phyloP scores from a whole-genome alignment of 2,797 vertebrate genomes.

The Thaleichthys pacificus region DNA sequence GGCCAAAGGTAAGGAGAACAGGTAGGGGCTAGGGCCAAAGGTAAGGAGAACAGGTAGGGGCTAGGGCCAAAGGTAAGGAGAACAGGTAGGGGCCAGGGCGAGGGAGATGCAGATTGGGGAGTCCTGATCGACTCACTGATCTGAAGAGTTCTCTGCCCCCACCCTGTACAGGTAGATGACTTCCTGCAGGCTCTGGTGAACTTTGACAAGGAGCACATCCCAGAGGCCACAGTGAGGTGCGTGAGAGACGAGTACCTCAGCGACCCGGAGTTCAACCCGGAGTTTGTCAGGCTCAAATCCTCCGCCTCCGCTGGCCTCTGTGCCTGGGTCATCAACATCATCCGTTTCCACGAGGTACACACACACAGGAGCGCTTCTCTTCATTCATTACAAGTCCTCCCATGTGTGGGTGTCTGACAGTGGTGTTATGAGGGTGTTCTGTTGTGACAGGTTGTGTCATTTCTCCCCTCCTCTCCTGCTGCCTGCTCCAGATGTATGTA shows the following conservation, averaged over 20 bases:
- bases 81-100: no score
- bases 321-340: constrained; percentile 95
- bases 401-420: no score
- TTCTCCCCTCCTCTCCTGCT: constrained; percentile 58
- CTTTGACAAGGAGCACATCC: constrained; percentile 95
- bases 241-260: constrained; percentile 81
- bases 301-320: constrained; percentile 88
- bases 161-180: constrained; percentile 74
- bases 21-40: no score
- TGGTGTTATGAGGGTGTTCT: background rate
- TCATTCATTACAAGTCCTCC: no score
- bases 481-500: constrained; percentile 80
- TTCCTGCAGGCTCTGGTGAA: constrained; percentile 88
- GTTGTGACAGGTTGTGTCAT: constrained; percentile 18
- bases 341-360: constrained; percentile 83
- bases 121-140: no score
- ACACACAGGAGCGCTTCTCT: no score
- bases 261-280: constrained; percentile 87
- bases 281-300: constrained; percentile 87
- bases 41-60: no score
- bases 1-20: no score
- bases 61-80: no score
- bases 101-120: no score
- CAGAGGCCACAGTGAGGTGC: constrained; percentile 77
- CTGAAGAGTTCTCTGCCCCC: constrained; percentile 6